Percentiles rank a stretch among this genome's conserved stretches.
Evolutionary conservation across 2,888 invertebrate genomes (phyloP).

Genomic region (Oegoconia quadripuncta): DNA sequence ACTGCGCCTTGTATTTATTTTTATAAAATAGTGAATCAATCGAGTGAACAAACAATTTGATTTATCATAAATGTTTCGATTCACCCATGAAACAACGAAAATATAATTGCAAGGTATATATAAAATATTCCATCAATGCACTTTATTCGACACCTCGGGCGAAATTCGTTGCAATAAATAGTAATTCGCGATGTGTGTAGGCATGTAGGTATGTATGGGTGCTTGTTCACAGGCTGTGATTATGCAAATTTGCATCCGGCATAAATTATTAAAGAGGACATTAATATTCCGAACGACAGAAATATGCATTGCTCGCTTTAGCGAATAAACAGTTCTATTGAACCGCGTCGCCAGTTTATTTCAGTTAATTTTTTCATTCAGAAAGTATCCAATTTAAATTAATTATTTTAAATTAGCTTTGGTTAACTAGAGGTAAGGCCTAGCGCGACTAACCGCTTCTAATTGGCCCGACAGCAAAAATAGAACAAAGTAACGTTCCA

Average conservation of each 20-base stretch:
- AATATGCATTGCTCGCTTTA: slow-evolving; percentile 71
- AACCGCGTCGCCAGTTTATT: slow-evolving; percentile 35
- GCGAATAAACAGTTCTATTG: slow-evolving; percentile 48
- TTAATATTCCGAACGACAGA: slow-evolving; percentile 75
- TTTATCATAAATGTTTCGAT: slow-evolving; percentile 25
- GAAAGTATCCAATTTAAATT: slow-evolving; percentile 13
- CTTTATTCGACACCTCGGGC: slow-evolving; percentile 47
- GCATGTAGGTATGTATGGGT: slow-evolving; percentile 49
- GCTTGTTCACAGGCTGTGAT: slow-evolving; percentile 62
- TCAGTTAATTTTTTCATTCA: slow-evolving; percentile 39
- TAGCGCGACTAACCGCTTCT: too few relatives aligned
- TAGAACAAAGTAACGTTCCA: too few relatives aligned
- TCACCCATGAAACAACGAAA: slow-evolving; percentile 22
- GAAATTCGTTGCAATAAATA: slow-evolving; percentile 69
- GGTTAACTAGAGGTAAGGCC: too few relatives aligned
- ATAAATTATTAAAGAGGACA: slow-evolving; percentile 76
- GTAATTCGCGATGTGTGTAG: slow-evolving; percentile 41
- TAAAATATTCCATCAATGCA: slow-evolving; percentile 23
- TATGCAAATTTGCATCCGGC: slow-evolving; percentile 75
- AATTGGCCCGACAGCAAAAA: too few relatives aligned
- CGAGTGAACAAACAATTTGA: too few relatives aligned
- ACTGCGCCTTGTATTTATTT: too few relatives aligned
- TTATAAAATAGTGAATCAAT: too few relatives aligned
- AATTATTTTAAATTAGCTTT: background rate
- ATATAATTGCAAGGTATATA: slow-evolving; percentile 28